A percentile compares a stretch with the other conserved stretches of the same genome.
Conservation (phyloP, 2,888 invertebrate species). For the Trachelus tabidus region DNA sequence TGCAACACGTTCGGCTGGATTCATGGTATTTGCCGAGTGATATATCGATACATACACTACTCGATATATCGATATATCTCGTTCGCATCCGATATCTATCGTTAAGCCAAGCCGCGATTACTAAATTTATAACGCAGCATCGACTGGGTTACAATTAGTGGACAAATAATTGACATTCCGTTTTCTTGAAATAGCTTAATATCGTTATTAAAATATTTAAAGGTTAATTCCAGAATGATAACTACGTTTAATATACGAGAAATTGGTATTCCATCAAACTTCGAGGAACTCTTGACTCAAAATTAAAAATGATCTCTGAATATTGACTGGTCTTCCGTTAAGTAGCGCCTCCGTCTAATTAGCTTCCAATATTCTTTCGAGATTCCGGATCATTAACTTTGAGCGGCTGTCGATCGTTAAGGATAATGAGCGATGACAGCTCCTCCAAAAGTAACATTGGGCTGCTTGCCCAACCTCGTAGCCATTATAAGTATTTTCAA, state of each 20-base stretch:
- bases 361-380: conserved; percentile 42
- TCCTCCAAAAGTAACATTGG: background rate
- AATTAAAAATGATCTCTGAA: background rate
- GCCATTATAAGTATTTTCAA: background rate
- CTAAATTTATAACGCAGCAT: too few relatives aligned
- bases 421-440: conserved; percentile 42
- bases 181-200: background rate
- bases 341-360: conserved; percentile 48
- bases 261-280: background rate
- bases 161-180: background rate
- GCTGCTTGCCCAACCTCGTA: background rate
- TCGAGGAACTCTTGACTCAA: background rate
- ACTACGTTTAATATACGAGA: background rate
- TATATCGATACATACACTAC: background rate
- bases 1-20: background rate
- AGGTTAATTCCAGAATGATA: background rate
- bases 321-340: conserved; percentile 24
- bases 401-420: conserved; percentile 30
- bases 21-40: background rate
- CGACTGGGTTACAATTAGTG: background rate
- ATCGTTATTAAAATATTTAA: background rate
- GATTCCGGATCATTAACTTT: conserved; percentile 45
- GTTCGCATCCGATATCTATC: too few relatives aligned
- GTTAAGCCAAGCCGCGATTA: too few relatives aligned
- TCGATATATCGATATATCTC: too few relatives aligned